Evolutionary conservation across 2,113 vertebrate species (phyloP), one percentile per base, ranked within the genome.

Genomic region (Neofelis nebulosa): DNA sequence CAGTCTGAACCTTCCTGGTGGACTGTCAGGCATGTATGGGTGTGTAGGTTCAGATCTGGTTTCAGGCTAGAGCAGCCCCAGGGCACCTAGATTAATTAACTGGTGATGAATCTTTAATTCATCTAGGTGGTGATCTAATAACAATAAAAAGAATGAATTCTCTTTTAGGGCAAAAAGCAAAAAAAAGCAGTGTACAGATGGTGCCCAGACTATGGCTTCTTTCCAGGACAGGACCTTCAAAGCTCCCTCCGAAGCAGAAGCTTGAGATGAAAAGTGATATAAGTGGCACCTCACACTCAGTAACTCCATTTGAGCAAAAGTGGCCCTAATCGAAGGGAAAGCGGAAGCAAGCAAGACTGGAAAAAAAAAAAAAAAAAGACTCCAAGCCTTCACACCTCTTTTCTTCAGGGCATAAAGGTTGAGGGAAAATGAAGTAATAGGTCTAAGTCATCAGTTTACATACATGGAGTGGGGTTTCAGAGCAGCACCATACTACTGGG

Each of bases 331-430:
- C 57, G 88, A 88, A 91, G 52, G 52, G 92, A 73, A 93, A 87
- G 27, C 29, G 15, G n/a, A 95, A 29, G 36, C 50, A 90, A 52
- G 71, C 65, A 95, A 57, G 21, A 55, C 18, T 65, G 50, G 41
- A 96, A 92, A 36, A 97, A 91, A 80, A 36, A 80, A 36, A 96
- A 92, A n/a, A 97, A 91, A 80, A 92, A 91, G 79, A 89, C 55
- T 85, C 21, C 41, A 94, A 65, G 73, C 65, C 76, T 96, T 87
- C 29, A 63, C 29, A 63, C 5, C 23, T 89, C 41, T 74, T 95
- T 80, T 91, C 41, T 76, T 88, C n/a, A 94, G 36, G 61, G 45
- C 38, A 91, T 27, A 21, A 94, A 86, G 52, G 36, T 33, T 21
- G 31, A 80, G 25, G 27, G 79, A 69, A 95, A 87, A 94, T 61